Base-by-base conservation (phyloP, 2,113 vertebrate species). In the Choloepus hoffmanni region DNA sequence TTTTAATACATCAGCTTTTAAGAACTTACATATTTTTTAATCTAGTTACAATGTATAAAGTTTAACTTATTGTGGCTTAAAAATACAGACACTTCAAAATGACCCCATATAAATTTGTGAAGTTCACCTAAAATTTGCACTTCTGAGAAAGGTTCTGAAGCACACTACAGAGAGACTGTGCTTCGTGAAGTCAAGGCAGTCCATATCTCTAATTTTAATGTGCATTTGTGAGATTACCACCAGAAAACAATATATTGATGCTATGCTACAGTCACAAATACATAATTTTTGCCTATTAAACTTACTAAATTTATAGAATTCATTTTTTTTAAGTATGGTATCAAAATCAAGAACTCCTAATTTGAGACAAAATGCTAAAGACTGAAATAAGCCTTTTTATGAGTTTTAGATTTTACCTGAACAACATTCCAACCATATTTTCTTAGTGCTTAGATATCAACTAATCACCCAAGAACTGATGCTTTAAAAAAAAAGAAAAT, bases 361-460 rank as follows among this genome's bases (percentile, higher is more conserved):
- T 67, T 30, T 58, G 12, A 92, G 85, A 92, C 48, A 24, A 62
- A 85, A 70, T 63, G 77, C 28, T 53, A 78, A 94, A 95, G n/a
- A 77, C 28, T 12, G 86, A 30, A 43, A 67, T n/a, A 30, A 65
- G 40, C 45, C 78, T 92, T 73, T 82, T 89, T n/a, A 26, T 72
- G 28, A 92, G n/a, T 83, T 88, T 85, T n/a, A 89, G 19, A 40
- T 73, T 85, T 79, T 93, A 85, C 26, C 33, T 91, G 28, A 94
- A 88, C 9, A 92, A 82, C 33, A 85, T 73, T 81, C n/a, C 26
- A 93, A 77, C 50, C 28, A 40, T 53, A 73, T 92, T 94, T 90
- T 93, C 86, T 84, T 93, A 90, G 62, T 77, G 73, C 19, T 85
- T 72, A 76, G 60, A 3, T 83, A 95, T 79, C 33, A 94, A 88